These are phyloP conservation scores for Cyprinodon tularosa DNA, from an alignment of 2,113 vertebrate species.

Conservation along the genomic window DNA sequence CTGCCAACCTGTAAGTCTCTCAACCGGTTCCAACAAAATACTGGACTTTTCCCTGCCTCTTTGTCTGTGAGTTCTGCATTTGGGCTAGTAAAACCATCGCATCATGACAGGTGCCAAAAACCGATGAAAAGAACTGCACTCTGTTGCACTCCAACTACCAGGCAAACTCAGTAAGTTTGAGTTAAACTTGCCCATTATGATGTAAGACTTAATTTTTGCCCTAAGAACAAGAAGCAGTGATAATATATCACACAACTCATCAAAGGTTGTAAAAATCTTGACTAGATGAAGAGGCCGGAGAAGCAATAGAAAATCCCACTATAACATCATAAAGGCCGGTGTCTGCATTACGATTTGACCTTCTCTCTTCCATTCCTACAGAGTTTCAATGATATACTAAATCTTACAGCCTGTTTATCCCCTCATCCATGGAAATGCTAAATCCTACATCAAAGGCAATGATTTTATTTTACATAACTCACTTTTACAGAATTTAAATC, in stretches of 20 bases:
- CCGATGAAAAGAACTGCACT: too few relatives aligned
- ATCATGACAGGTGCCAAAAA: too few relatives aligned
- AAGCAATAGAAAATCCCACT: slow-evolving; percentile 28
- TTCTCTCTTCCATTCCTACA: slow-evolving; percentile 16
- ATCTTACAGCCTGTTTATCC: not conserved
- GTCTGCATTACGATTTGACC: slow-evolving; percentile 15
- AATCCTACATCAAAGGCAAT: slow-evolving; percentile 48
- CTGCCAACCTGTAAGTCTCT: too few relatives aligned
- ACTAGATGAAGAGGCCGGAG: slow-evolving; percentile 20
- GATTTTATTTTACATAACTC: slow-evolving; percentile 60
- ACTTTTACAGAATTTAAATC: slow-evolving; percentile 55
- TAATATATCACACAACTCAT: not conserved
- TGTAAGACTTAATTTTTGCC: too few relatives aligned
- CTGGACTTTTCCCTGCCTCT: too few relatives aligned
- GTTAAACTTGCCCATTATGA: too few relatives aligned
- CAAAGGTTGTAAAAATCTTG: slow-evolving; percentile 32
- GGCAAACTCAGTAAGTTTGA: too few relatives aligned
- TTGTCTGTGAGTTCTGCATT: too few relatives aligned
- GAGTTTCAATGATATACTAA: slow-evolving; percentile 1
- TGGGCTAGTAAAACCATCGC: too few relatives aligned
- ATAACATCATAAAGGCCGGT: slow-evolving; percentile 10
- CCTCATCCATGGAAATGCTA: slow-evolving; percentile 12
- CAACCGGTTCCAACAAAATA: too few relatives aligned
- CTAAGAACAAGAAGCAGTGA: too few relatives aligned
- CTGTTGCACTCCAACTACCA: too few relatives aligned